Base-by-base conservation (phyloP, 1,140 invertebrate genomes). In the Theocolax elegans region DNA sequence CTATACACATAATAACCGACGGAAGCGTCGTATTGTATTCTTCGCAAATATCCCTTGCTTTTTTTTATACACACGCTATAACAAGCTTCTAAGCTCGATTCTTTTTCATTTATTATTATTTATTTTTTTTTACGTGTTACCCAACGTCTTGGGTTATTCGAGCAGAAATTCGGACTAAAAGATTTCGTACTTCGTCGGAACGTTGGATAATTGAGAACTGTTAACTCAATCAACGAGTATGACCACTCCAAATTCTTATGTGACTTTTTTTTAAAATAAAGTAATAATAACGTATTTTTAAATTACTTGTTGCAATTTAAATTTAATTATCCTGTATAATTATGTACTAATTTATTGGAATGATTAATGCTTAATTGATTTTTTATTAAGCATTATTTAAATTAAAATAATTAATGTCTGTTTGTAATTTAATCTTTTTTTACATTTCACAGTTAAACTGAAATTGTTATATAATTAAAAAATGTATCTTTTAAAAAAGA, bases 21-120 rank as follows among this genome's bases (percentile, higher is more conserved):
- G 27, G 23, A 67, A 68, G 51, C 21, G 35, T 62, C 67, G 58
- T 54, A 23, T 60, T 35, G 56, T 68, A 68, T 60, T 58, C 17
- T 38, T 59, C 54, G 13, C 42, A 6, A 35, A 35, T 10, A 38
- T 49, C 2, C 58, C 53, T 23, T 23, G 3, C 1, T 13, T 35
- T 59, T 42, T 58, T 59, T 46, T 49, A 67, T 67, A 58, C 53
- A 48, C 40, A 53, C 40, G 23, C 64, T 56, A 54, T 73, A 78
- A 76, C 74, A 78, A 75, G 75, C 75, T 54, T 75, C 67, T 77
- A 77, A 79, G 77, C 77, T 79, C 77, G 74, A 79, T 76, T 72
- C 60, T 75, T 51, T 62, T 64, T 51, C 31, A 35, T 63, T 53
- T 29, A 27, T 19, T 62, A 63, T 51, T n/a, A n/a, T 49, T 53